A percentile compares a stretch with the other conserved stretches of the same genome.
These are phyloP conservation scores for Trichosurus vulpecula DNA, from an alignment of 2,797 vertebrate species.

Conservation along the genomic window DNA sequence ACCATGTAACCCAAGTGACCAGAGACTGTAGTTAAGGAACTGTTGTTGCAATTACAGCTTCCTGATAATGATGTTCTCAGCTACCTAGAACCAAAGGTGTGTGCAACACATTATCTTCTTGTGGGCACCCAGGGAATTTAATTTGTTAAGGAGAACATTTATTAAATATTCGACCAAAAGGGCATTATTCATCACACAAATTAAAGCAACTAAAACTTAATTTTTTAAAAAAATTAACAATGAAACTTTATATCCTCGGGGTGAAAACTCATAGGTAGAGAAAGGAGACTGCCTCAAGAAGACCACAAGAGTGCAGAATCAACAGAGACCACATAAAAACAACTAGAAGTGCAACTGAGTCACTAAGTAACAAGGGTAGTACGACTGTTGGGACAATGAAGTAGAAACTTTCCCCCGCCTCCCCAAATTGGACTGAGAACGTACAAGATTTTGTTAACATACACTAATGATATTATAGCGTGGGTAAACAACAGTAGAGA, in stretches of 20 bases:
- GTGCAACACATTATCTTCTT: not conserved
- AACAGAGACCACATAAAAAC: not conserved
- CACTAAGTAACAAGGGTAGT: not conserved
- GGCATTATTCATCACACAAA: not conserved
- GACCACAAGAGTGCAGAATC: not conserved
- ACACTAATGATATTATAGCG: not conserved
- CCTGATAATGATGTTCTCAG: not conserved
- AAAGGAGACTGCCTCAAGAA: not conserved
- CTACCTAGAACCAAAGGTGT: not conserved
- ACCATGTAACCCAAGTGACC: not conserved
- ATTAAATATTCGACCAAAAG: not conserved
- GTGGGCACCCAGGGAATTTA: not conserved
- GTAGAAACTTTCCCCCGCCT: not conserved
- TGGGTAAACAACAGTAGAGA: not conserved
- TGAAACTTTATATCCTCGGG: not conserved
- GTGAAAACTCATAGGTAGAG: not conserved
- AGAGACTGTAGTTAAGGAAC: not conserved
- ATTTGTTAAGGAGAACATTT: not conserved
- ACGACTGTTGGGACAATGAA: not conserved
- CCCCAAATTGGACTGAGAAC: not conserved
- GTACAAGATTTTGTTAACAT: not conserved
- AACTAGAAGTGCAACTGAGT: not conserved
- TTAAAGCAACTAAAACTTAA: not conserved
- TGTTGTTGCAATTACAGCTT: not conserved
- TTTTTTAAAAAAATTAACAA: not conserved